Base-by-base conservation (phyloP, 2,888 invertebrate genomes). In the Rotaria socialis region DNA sequence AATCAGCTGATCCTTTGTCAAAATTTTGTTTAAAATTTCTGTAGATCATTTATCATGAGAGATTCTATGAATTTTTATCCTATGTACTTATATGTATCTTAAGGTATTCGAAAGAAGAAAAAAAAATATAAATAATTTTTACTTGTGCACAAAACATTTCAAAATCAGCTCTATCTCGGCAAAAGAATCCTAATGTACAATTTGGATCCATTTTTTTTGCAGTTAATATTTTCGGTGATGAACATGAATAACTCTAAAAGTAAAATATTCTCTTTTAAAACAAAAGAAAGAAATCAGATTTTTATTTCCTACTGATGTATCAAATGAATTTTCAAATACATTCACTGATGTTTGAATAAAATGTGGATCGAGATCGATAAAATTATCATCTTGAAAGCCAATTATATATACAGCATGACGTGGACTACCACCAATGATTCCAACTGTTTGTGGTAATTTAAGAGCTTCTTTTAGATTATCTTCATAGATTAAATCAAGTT, bases 361-460 rank as follows among this genome's bases (percentile, higher is more conserved):
- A 91, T 97, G 97, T 35, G 97, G 97, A 92, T 97, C 97, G 89
- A 97, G 92, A 90, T 96, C 95, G 89, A 97, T 95, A 87, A 96
- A 92, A 91, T 95, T 94, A 90, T 96, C 95, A 90, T 95, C 80
- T 80, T 96, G 94, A 91, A 94, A 96, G 86, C 99, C 99, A 89
- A 98, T 94, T 90, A 99, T 96, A 93, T 97, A 99, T 80, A 97
- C 93, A 27, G 99, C 99, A 91, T 97, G 96, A 92, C 97, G 98
- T 56, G 99, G 99, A 90, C 96, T 96, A n/a, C 99, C 99, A 85
- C 99, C 99, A 90, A 99, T 96, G 88, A 99, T 95, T 87, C 99
- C 99, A 87, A 92, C 90, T 86, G 92, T 91, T 88, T 93, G 92
- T 27, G 89, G 90, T 88, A 95, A 93, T 88, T 94, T 94, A 87